A percentile compares a stretch with the other conserved stretches of the same genome.
These are phyloP conservation scores for Vidua macroura DNA, from an alignment of 2,113 vertebrate genomes.

Conservation along the genomic window DNA sequence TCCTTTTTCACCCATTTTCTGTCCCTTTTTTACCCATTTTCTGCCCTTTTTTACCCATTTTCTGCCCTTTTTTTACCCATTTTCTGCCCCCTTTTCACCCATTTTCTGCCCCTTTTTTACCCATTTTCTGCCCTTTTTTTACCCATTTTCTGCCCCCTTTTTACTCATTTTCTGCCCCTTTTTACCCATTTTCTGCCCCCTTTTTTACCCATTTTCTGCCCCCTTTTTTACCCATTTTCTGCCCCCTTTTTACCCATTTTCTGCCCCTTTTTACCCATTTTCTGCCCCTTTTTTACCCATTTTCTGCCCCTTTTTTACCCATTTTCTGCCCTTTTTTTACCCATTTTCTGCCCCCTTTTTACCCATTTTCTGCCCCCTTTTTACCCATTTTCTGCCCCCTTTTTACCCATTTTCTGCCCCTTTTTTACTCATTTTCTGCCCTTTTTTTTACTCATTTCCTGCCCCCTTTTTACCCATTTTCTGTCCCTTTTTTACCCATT, in stretches of 20 bases:
- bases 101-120: too few species aligned
- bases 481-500: background rate
- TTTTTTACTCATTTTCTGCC: background rate
- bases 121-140: too few species aligned
- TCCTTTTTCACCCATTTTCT: background rate
- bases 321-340: too few species aligned
- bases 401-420: too few species aligned
- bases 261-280: background rate
- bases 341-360: too few species aligned
- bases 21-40: background rate
- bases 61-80: background rate
- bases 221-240: background rate
- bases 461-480: rapidly evolving
- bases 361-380: too few species aligned
- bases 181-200: too few species aligned
- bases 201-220: background rate
- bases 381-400: too few species aligned
- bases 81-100: too few species aligned
- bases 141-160: too few species aligned
- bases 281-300: background rate
- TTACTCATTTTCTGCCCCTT: too few species aligned
- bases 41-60: background rate
- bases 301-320: too few species aligned
- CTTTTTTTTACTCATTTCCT: background rate
- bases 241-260: rapidly evolving